Evolutionary conservation across 1,140 invertebrate species (phyloP).

Genomic region (Hesperophylax magnus): DNA sequence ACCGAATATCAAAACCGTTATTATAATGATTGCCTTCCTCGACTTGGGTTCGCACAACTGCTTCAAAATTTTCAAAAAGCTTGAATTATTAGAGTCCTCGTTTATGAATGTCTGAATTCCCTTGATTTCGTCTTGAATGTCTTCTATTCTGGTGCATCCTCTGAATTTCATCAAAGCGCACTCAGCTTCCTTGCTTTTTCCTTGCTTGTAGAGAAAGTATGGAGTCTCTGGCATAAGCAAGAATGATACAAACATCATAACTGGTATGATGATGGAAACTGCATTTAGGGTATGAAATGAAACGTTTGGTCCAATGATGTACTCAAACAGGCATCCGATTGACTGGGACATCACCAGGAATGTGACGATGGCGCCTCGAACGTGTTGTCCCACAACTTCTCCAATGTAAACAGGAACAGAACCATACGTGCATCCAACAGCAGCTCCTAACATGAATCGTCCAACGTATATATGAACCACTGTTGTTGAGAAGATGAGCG

Average conservation of each 20-base stretch:
- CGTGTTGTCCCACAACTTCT: constrained; percentile 73
- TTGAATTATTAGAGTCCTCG: constrained; percentile 27
- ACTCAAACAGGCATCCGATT: constrained; percentile 70
- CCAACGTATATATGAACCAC: constrained; percentile 49
- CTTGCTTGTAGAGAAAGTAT: constrained; percentile 50
- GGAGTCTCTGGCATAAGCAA: constrained; percentile 54
- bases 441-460: constrained; percentile 48
- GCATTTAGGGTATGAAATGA: constrained; percentile 52
- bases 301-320: constrained; percentile 64
- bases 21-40: constrained; percentile 53
- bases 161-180: constrained; percentile 51
- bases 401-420: constrained; percentile 68
- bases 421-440: constrained; percentile 46
- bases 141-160: constrained; percentile 46
- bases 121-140: constrained; percentile 51
- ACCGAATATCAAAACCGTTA: constrained; percentile 46
- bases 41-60: constrained; percentile 44
- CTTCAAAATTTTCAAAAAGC: constrained; percentile 47
- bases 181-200: constrained; percentile 45
- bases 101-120: constrained; percentile 50
- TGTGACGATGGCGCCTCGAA: constrained; percentile 74
- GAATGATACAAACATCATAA: constrained; percentile 50
- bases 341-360: constrained; percentile 75
- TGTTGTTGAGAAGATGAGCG: constrained; percentile 42
- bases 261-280: constrained; percentile 42